Conservation (phyloP, 2,888 invertebrate genomes). For the Rhamphomyia laevipes region DNA sequence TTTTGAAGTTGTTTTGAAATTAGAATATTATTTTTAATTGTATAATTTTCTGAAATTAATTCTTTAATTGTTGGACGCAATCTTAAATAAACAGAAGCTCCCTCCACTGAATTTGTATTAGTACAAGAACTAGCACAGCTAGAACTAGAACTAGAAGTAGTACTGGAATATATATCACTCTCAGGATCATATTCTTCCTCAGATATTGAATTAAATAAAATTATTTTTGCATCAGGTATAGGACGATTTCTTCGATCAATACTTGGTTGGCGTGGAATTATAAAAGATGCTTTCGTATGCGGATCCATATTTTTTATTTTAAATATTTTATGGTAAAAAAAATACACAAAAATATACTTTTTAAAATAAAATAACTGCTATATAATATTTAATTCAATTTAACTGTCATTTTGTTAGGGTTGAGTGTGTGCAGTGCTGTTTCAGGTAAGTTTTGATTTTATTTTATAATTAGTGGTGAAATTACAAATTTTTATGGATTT, state of each 20-base stretch:
- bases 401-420: no score
- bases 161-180: background rate
- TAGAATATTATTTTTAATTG: slow-evolving; percentile 20
- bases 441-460: no score
- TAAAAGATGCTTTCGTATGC: slow-evolving; percentile 18
- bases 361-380: no score
- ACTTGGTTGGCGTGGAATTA: slow-evolving; percentile 29
- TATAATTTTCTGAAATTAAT: slow-evolving; percentile 19
- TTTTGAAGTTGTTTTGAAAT: slow-evolving; percentile 22
- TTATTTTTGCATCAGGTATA: slow-evolving; percentile 22
- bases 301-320: no score
- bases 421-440: no score
- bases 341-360: no score
- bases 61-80: slow-evolving; percentile 25
- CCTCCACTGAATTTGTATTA: slow-evolving; percentile 9
- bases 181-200: slow-evolving; percentile 19
- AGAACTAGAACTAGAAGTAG: no score
- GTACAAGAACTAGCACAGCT: slow-evolving; percentile 12
- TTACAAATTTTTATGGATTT: no score
- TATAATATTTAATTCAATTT: no score
- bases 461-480: no score
- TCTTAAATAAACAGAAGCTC: slow-evolving; percentile 31
- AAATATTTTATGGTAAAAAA: no score
- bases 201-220: slow-evolving; percentile 22
- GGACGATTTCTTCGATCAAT: slow-evolving; percentile 29